These are phyloP conservation scores for Hirtodrosophila confusa DNA, from an alignment of 2,888 invertebrate genomes.

Conservation along the genomic window DNA sequence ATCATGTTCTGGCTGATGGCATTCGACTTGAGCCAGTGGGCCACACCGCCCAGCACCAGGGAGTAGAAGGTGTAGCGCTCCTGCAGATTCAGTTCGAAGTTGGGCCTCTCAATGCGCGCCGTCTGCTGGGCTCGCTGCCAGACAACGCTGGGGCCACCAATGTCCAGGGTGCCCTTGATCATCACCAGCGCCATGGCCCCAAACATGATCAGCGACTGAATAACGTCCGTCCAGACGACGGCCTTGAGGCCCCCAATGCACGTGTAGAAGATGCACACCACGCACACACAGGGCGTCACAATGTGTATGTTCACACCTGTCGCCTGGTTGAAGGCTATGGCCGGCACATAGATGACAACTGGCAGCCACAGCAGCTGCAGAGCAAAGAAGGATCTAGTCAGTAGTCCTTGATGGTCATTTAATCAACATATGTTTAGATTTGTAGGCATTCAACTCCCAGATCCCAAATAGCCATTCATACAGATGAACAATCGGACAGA, in stretches of 20 bases:
- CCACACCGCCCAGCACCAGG: slow-evolving; percentile 88
- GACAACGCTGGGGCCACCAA: slow-evolving; percentile 88
- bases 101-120: slow-evolving; percentile 87
- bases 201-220: slow-evolving; percentile 89
- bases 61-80: slow-evolving; percentile 91
- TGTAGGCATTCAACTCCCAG: too few relatives aligned
- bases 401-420: too few relatives aligned
- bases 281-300: slow-evolving; percentile 89
- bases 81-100: slow-evolving; percentile 87
- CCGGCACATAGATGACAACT: slow-evolving; percentile 90
- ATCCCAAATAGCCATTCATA: too few relatives aligned
- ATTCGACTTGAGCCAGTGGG: slow-evolving; percentile 90
- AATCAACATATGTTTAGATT: too few relatives aligned
- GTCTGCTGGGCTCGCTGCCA: slow-evolving; percentile 86
- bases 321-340: slow-evolving; percentile 91
- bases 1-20: slow-evolving; percentile 92
- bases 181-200: slow-evolving; percentile 88
- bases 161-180: slow-evolving; percentile 87
- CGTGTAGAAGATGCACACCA: slow-evolving; percentile 92
- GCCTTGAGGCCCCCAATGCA: slow-evolving; percentile 88
- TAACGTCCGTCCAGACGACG: slow-evolving; percentile 90
- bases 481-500: too few relatives aligned
- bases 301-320: slow-evolving; percentile 91
- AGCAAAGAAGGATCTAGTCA: too few relatives aligned
- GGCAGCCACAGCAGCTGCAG: slow-evolving; percentile 86